Conservation (phyloP, 2,113 vertebrate species). For the Hassar affinis region DNA sequence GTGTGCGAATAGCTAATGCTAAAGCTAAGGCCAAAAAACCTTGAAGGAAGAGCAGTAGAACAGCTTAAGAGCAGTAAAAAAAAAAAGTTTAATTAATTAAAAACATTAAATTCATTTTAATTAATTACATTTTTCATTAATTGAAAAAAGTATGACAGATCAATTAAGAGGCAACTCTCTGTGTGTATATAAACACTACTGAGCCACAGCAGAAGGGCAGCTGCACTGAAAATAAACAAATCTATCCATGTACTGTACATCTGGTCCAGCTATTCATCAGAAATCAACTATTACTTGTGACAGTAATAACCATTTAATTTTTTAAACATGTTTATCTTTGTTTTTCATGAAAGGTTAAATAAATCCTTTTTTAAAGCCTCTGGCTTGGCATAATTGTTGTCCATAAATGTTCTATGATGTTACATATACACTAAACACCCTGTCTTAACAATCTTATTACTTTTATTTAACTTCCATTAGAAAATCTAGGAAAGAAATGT, state of each 20-base stretch:
- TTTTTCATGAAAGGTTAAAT: slow-evolving; percentile 7
- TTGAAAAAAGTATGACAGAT: not conserved
- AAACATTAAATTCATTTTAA: not conserved
- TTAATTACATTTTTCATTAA: too few species aligned
- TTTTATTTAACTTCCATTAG: not conserved
- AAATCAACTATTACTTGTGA: not conserved
- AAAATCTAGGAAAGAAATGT: not conserved
- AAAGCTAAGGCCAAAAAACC: slow-evolving; percentile 11
- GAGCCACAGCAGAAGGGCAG: too few species aligned
- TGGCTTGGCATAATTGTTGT: not conserved
- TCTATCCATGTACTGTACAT: not conserved
- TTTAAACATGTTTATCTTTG: slow-evolving; percentile 38
- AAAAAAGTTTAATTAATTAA: too few species aligned
- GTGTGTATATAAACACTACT: not conserved
- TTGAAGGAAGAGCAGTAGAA: not conserved
- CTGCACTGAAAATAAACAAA: not conserved
- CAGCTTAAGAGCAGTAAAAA: not conserved
- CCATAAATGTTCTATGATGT: not conserved
- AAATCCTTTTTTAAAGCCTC: not conserved
- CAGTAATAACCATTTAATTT: not conserved
- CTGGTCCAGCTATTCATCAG: not conserved
- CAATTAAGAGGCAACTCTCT: not conserved
- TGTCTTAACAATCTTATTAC: not conserved
- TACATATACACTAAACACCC: not conserved
- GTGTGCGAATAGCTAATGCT: not conserved